Base-by-base conservation (phyloP, 2,797 vertebrate genomes). In the Picus viridis region DNA sequence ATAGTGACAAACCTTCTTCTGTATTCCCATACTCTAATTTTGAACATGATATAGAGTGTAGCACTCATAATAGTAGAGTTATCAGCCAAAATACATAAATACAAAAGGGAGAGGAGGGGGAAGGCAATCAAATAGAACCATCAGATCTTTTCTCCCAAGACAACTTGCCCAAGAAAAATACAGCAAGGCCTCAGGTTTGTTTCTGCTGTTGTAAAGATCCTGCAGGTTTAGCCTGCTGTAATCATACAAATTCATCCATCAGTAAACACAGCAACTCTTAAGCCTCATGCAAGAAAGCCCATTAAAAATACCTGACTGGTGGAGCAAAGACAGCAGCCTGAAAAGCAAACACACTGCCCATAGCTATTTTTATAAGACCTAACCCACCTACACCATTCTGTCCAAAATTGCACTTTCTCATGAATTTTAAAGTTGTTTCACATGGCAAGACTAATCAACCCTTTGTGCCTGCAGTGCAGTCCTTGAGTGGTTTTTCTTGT, bases 361-460 rank as follows among this genome's bases (percentile, higher is more conserved):
- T 8, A 82, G 83, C 54, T 89, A 84, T 86, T 93, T 93, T 90
- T 84, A 19, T 62, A 86, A 89, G 59, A 88, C 70, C 58, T 62
- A 76, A 94, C 86, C 54, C 34, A 84, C 80, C 83, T 91, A 83
- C 59, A 88, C 32, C n/a, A 76, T 54, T 76, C 22, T 78, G 86
- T 83, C 82, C 95, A 89, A 96, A 93, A 95, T 79, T 92, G 92
- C 74, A 88, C 94, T 94, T 93, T 23, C 68, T 59, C 43, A 80
- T 94, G 74, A 95, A 95, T 93, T 95, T 95, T 79, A 91, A 86
- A 95, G 80, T 64, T 74, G 41, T 79, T 85, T 82, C n/a, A 75
- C 27, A 39, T 78, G 80, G 86, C 85, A 96, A 94, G 92, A 92
- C 92, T 89, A 91, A 96, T 92, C 82, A 93, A 43, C 36, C 30